Percentiles rank a stretch among this genome's conserved stretches.
phyloP scores from a whole-genome alignment of 2,113 vertebrate genomes.

The Eurystomus gularis region DNA sequence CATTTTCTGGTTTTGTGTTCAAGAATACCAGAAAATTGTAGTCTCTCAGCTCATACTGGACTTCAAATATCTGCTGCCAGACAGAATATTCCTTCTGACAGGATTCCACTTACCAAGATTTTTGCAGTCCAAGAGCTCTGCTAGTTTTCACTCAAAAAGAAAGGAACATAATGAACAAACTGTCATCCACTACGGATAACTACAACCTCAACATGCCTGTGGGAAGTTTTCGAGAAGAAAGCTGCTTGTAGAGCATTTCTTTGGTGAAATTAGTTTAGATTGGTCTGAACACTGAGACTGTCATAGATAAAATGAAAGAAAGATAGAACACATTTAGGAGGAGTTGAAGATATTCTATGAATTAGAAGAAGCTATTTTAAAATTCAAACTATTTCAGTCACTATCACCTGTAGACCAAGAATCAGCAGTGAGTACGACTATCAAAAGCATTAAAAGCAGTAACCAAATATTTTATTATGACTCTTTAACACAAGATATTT shows the following conservation, averaged over 20 bases:
- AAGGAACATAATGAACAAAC: not conserved
- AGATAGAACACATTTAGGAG: not conserved
- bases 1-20: not conserved
- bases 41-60: not conserved
- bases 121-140: not conserved
- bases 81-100: conserved; percentile 54
- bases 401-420: not conserved
- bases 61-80: conserved; percentile 19
- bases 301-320: not conserved
- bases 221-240: not conserved
- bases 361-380: not conserved
- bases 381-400: not conserved
- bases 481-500: not conserved
- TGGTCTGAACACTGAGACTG: not conserved
- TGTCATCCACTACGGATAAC: not conserved
- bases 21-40: conserved; percentile 29
- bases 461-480: not conserved
- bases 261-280: not conserved
- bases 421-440: not conserved
- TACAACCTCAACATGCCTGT: not conserved
- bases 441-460: not conserved
- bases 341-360: not conserved
- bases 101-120: not conserved
- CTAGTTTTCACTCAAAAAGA: conserved; percentile 23
- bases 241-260: not conserved